These are phyloP conservation scores for Drosophila santomea DNA, from an alignment of 1,140 invertebrate genomes.

Conservation along the genomic window DNA sequence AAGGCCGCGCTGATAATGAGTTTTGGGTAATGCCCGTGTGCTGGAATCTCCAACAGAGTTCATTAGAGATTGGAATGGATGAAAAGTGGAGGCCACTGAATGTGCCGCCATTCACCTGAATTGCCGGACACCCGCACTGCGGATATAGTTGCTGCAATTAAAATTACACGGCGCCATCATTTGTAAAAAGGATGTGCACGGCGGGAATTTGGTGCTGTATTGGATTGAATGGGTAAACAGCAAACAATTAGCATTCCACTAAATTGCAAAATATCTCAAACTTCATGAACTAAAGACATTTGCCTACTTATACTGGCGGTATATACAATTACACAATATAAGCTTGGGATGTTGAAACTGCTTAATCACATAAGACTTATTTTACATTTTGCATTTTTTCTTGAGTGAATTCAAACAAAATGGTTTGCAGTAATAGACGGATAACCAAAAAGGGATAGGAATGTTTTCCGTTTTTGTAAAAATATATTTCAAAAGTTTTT, in stretches of 20 bases:
- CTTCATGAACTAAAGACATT: background rate
- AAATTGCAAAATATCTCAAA: background rate
- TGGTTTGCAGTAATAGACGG: no score
- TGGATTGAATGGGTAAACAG: background rate
- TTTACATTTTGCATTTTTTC: no score
- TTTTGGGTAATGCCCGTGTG: conserved; percentile 53
- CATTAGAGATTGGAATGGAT: conserved; percentile 37
- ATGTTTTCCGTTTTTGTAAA: no score
- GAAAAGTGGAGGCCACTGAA: conserved; percentile 30
- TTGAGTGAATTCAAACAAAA: no score
- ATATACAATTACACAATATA: no score
- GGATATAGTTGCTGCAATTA: conserved; percentile 60
- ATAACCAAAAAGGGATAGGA: no score
- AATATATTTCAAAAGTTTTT: no score
- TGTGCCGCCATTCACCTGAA: conserved; percentile 56
- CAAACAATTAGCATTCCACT: background rate
- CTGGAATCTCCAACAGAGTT: background rate
- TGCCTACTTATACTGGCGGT: no score
- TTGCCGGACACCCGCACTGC: conserved; percentile 28
- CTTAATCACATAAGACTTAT: no score
- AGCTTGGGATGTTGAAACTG: no score
- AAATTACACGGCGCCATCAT: conserved; percentile 69
- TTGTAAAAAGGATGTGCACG: conserved; percentile 44
- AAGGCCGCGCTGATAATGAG: conserved; percentile 69
- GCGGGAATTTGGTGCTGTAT: background rate